These are phyloP conservation scores for Limanda limanda DNA, from an alignment of 2,113 vertebrate species.

Conservation along the genomic window DNA sequence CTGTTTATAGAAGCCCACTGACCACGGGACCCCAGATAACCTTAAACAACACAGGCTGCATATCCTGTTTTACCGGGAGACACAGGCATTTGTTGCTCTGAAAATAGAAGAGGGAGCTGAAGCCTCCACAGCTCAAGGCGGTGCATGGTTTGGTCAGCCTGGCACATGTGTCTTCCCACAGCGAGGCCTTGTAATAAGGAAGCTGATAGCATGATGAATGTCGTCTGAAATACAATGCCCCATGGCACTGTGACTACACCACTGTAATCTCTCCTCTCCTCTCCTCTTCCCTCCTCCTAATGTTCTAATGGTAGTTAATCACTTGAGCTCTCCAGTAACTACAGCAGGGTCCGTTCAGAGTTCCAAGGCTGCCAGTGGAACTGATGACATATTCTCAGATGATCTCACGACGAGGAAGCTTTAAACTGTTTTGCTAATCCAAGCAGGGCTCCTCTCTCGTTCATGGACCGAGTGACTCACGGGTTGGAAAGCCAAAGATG, in stretches of 20 bases:
- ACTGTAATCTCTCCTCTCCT: not conserved
- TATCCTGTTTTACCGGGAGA: constrained; percentile 16
- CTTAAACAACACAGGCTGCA: not conserved
- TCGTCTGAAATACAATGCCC: constrained; percentile 48
- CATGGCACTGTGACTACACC: constrained; percentile 12
- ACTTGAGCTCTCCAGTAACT: constrained; percentile 39
- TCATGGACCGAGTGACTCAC: constrained; percentile 40
- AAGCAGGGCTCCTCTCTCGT: constrained; percentile 25
- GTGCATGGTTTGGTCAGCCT: constrained; percentile 15
- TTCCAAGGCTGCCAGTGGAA: constrained; percentile 34
- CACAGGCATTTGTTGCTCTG: constrained; percentile 26
- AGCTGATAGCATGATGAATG: constrained; percentile 49
- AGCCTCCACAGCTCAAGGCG: constrained; percentile 8
- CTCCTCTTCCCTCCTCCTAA: constrained; percentile 10
- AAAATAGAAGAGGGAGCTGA: constrained; percentile 32
- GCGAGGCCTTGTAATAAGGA: constrained; percentile 31
- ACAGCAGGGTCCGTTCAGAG: constrained; percentile 32
- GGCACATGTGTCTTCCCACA: constrained; percentile 16
- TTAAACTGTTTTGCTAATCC: constrained; percentile 31
- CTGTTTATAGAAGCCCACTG: too few species aligned
- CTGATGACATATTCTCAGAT: constrained; percentile 57
- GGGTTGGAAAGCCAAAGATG: constrained; percentile 27
- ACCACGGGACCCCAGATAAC: not conserved
- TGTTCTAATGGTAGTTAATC: constrained; percentile 39
- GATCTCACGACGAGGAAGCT: constrained; percentile 49